Evolutionary conservation across 35 echinoderm and acorn worm species (phyloP).

Genomic region (Anneissia japonica): DNA sequence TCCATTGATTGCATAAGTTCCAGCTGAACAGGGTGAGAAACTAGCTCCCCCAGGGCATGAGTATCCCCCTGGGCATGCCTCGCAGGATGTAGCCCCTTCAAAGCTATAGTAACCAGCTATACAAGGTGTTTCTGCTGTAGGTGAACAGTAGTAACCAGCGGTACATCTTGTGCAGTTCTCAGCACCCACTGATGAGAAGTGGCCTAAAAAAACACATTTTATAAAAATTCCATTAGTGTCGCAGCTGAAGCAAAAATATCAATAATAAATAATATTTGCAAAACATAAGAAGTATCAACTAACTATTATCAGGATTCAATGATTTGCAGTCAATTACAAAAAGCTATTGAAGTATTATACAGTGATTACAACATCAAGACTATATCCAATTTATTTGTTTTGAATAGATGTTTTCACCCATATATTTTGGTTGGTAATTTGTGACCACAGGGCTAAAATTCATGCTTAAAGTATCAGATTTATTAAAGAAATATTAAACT

Average conservation of each 20-base stretch:
- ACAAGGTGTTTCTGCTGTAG: conserved; percentile 39
- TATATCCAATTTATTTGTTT: too few species aligned
- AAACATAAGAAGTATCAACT: too few species aligned
- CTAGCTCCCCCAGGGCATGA: conserved; percentile 31
- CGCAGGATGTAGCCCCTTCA: conserved; percentile 25
- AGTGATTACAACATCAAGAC: too few species aligned
- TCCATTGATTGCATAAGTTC: conserved; percentile 60
- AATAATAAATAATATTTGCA: background rate
- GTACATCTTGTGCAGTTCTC: conserved; percentile 46
- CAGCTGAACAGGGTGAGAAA: conserved; percentile 40
- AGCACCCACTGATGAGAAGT: conserved; percentile 30
- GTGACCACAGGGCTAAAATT: too few species aligned
- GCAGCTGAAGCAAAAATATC: background rate
- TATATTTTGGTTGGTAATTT: too few species aligned
- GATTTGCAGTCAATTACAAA: too few species aligned
- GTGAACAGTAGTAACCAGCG: conserved; percentile 51
- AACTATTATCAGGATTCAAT: too few species aligned
- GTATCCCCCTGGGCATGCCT: conserved; percentile 46
- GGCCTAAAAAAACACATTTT: background rate
- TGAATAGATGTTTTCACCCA: too few species aligned
- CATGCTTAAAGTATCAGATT: too few species aligned
- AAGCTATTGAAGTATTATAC: too few species aligned
- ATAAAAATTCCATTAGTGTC: background rate
- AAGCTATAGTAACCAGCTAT: conserved; percentile 37
- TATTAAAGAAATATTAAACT: too few species aligned